These are phyloP conservation scores for Callospermophilus lateralis DNA, from an alignment of 2,113 vertebrate species.

Conservation along the genomic window DNA sequence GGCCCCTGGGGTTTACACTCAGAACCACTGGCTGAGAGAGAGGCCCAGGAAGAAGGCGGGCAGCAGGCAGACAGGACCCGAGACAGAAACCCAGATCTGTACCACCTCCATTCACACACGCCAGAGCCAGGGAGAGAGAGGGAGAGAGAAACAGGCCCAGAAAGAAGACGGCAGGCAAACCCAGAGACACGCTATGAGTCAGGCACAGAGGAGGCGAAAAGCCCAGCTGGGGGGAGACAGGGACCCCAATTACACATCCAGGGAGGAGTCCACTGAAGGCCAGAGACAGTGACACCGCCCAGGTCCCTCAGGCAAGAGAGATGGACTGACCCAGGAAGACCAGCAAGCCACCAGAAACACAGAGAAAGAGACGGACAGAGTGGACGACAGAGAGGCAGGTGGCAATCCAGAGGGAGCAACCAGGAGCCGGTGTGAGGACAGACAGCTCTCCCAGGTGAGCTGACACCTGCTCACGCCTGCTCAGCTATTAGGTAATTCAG, in stretches of 20 bases:
- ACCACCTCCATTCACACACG: background rate
- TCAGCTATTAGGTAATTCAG: background rate
- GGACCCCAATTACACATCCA: background rate
- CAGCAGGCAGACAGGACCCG: background rate
- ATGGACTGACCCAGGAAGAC: background rate
- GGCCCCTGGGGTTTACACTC: background rate
- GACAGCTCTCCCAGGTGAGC: fast-evolving
- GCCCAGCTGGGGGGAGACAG: background rate
- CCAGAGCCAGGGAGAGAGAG: background rate
- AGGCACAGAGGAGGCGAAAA: background rate
- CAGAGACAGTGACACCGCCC: background rate
- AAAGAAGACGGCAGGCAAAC: background rate
- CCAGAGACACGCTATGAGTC: background rate
- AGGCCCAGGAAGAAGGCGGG: background rate
- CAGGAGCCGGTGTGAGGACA: background rate
- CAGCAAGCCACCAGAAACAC: background rate
- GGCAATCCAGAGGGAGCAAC: background rate
- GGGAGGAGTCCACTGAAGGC: background rate
- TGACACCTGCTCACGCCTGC: fast-evolving
- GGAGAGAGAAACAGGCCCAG: background rate
- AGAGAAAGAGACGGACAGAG: background rate
- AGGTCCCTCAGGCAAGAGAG: background rate
- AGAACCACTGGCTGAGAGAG: background rate
- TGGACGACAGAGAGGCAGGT: background rate
- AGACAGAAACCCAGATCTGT: background rate